Percentiles rank a stretch among this genome's conserved stretches.
Evolutionary conservation across 1,140 invertebrate species (phyloP).

Genomic region (Scaptomyza montana): DNA sequence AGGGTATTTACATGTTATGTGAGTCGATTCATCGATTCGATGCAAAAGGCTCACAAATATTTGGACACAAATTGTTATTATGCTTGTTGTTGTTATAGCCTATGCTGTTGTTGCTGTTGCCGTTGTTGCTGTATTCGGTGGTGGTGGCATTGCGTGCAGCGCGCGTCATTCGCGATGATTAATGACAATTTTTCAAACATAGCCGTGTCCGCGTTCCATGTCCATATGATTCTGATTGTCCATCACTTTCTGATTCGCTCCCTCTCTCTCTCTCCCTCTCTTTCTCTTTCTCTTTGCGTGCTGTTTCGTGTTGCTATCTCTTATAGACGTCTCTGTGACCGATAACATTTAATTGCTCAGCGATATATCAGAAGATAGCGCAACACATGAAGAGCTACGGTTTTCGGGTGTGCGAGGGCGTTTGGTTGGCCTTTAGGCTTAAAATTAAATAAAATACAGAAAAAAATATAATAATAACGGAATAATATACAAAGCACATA

Average conservation of each 20-base stretch:
- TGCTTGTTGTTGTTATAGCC: conserved; percentile 38
- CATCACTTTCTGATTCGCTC: background rate
- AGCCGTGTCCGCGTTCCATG: conserved; percentile 29
- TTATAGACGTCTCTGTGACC: conserved; percentile 60
- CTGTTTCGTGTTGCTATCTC: conserved; percentile 16
- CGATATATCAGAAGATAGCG: conserved; percentile 78
- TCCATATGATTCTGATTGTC: conserved; percentile 32
- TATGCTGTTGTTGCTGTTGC: conserved; percentile 12
- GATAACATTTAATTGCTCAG: conserved; percentile 77
- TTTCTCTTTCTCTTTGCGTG: background rate
- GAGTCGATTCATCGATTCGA: conserved; percentile 8
- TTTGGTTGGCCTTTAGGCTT: conserved; percentile 40
- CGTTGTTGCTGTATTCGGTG: conserved; percentile 1
- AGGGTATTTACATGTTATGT: conserved; percentile 5
- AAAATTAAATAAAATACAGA: conserved; percentile 51
- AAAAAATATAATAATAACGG: conserved; percentile 3
- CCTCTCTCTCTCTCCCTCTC: conserved; percentile 1
- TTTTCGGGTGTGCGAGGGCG: background rate
- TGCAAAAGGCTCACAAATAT: conserved; percentile 58
- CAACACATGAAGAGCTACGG: background rate
- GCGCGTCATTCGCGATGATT: conserved; percentile 64
- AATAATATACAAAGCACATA: background rate
- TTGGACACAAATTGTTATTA: conserved; percentile 79
- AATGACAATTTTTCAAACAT: conserved; percentile 75
- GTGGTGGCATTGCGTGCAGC: conserved; percentile 49